Conservation (phyloP, 2,797 vertebrate species). For the Esox lucius region DNA sequence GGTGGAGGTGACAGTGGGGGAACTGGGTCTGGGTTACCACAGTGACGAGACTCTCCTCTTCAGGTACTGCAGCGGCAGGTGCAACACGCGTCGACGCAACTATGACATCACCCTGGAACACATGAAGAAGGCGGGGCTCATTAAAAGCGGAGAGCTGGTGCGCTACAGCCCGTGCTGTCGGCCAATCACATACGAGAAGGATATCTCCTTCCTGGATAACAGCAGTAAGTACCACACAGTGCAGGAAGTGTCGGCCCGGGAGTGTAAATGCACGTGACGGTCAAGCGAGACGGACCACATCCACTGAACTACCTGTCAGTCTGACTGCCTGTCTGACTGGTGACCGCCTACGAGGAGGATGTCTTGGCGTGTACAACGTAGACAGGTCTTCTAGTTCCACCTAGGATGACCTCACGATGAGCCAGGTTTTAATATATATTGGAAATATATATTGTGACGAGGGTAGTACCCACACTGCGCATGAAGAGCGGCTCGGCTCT, state of each 20-base stretch:
- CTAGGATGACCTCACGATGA: slow-evolving; percentile 24
- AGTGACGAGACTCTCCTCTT: slow-evolving; percentile 91
- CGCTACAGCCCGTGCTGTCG: slow-evolving; percentile 89
- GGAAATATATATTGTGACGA: too few relatives aligned
- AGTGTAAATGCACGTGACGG: slow-evolving; percentile 91
- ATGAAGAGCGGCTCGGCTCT: not conserved
- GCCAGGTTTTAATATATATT: not conserved
- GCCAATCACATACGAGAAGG: slow-evolving; percentile 86
- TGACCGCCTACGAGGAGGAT: slow-evolving; percentile 39
- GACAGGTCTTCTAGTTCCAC: too few relatives aligned
- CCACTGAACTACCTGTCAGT: slow-evolving; percentile 45
- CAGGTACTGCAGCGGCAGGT: slow-evolving; percentile 94
- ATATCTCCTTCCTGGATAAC: slow-evolving; percentile 88
- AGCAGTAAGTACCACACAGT: slow-evolving; percentile 86
- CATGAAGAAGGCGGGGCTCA: slow-evolving; percentile 74
- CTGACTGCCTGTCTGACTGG: slow-evolving; percentile 28
- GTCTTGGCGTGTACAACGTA: slow-evolving; percentile 1
- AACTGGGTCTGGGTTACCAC: slow-evolving; percentile 89
- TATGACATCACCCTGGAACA: slow-evolving; percentile 91
- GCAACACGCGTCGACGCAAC: slow-evolving; percentile 77
- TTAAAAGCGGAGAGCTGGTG: slow-evolving; percentile 72
- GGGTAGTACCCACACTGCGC: too few relatives aligned
- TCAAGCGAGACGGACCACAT: not conserved
- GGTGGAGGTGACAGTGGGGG: slow-evolving; percentile 88
- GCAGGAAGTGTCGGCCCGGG: slow-evolving; percentile 88